Conservation (phyloP, 2,113 vertebrate species). For the Microtus pennsylvanicus region DNA sequence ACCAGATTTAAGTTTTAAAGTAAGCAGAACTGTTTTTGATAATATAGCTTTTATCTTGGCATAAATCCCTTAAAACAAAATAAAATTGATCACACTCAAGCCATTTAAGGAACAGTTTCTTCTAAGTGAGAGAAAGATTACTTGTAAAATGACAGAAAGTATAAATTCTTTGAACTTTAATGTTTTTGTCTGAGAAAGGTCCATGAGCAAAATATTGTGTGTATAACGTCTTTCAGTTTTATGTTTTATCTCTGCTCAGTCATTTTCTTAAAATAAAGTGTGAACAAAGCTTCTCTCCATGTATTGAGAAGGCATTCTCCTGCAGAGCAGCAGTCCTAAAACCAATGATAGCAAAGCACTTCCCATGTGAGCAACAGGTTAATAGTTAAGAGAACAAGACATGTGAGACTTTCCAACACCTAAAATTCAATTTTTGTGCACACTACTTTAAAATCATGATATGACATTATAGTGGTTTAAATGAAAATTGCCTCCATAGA, state of each 20-base stretch:
- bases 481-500: not conserved
- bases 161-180: not conserved
- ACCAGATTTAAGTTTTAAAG: too few relatives aligned
- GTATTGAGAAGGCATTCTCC: not conserved
- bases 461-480: not conserved
- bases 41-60: not conserved
- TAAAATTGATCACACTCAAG: not conserved
- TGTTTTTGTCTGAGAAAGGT: not conserved
- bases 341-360: not conserved
- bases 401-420: not conserved
- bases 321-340: not conserved
- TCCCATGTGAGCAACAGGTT: not conserved
- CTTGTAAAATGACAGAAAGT: not conserved
- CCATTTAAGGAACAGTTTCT: not conserved
- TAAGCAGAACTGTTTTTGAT: not conserved
- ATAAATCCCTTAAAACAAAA: not conserved
- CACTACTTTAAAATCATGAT: not conserved
- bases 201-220: constrained; percentile 10
- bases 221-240: not conserved
- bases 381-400: not conserved
- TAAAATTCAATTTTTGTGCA: not conserved
- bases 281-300: not conserved
- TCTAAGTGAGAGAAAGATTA: constrained; percentile 3
- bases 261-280: not conserved
- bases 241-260: too few relatives aligned